Evolutionary conservation across 2,113 vertebrate genomes (phyloP).

Genomic region (Mandrillus leucophaeus): DNA sequence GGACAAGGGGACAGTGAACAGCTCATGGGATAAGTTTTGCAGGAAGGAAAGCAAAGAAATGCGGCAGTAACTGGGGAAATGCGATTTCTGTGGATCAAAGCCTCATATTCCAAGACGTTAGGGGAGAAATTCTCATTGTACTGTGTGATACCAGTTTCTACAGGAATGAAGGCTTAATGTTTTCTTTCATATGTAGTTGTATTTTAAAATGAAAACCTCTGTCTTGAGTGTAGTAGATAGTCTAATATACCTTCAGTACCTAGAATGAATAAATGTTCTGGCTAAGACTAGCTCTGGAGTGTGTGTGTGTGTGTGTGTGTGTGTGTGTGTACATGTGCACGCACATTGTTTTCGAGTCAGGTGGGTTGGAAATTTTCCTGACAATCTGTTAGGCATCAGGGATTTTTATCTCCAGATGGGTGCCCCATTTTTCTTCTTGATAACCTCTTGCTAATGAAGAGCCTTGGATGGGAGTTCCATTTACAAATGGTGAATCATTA

Average conservation of each 20-base stretch:
- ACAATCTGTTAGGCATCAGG: slow-evolving; percentile 69
- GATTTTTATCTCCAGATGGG: slow-evolving; percentile 75
- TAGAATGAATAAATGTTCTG: slow-evolving; percentile 8
- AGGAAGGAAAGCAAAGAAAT: neutral
- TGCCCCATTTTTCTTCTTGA: slow-evolving; percentile 77
- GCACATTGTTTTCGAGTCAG: slow-evolving; percentile 24
- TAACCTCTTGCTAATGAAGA: slow-evolving; percentile 74
- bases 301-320: neutral
- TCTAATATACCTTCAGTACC: neutral
- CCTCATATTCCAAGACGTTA: neutral
- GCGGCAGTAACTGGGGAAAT: neutral
- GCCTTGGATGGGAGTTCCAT: slow-evolving; percentile 69
- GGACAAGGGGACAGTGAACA: neutral
- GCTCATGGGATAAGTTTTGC: neutral
- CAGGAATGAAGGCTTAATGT: neutral
- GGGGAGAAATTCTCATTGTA: neutral
- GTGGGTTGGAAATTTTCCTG: slow-evolving; percentile 61
- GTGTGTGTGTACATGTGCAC: too few relatives aligned
- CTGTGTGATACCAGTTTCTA: neutral
- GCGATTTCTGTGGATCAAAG: neutral
- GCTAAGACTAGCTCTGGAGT: neutral
- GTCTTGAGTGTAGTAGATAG: neutral
- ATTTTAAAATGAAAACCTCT: neutral
- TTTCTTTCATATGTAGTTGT: neutral
- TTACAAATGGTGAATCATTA: slow-evolving; percentile 77